These are phyloP conservation scores for Corythornis cristatus DNA, from an alignment of 2,113 vertebrate species.

Conservation along the genomic window DNA sequence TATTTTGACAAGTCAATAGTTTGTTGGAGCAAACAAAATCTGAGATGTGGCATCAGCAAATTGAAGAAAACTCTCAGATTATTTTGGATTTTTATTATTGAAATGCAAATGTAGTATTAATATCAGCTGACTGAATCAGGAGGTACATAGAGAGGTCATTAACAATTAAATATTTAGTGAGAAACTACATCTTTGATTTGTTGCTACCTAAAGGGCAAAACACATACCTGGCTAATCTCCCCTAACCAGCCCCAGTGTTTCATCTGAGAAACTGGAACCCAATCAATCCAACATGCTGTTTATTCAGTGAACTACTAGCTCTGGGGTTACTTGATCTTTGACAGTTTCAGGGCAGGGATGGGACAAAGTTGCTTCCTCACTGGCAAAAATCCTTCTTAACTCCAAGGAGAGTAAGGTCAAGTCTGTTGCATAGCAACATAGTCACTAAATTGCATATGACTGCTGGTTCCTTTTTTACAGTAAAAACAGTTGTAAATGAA, in stretches of 20 bases:
- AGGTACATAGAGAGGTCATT: neutral
- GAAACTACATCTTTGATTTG: neutral
- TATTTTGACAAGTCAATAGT: neutral
- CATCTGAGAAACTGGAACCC: slow-evolving; percentile 4
- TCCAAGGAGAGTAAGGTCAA: neutral
- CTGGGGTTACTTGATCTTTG: slow-evolving; percentile 4
- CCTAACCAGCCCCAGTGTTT: neutral
- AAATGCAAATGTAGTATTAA: neutral
- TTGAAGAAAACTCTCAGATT: neutral
- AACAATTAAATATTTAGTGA: neutral
- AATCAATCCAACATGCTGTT: neutral
- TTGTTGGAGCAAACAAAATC: neutral
- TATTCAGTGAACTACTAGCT: neutral
- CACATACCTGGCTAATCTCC: neutral
- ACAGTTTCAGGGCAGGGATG: neutral
- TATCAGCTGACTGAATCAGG: neutral
- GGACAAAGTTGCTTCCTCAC: neutral
- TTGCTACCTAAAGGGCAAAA: neutral
- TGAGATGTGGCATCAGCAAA: neutral
- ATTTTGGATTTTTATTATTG: neutral
- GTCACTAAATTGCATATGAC: neutral
- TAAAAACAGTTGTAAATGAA: neutral
- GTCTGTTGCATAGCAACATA: neutral
- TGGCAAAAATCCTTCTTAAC: neutral
- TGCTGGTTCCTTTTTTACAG: neutral